phyloP scores from a whole-genome alignment of 2,113 vertebrate genomes.

The Cyanistes caeruleus region DNA sequence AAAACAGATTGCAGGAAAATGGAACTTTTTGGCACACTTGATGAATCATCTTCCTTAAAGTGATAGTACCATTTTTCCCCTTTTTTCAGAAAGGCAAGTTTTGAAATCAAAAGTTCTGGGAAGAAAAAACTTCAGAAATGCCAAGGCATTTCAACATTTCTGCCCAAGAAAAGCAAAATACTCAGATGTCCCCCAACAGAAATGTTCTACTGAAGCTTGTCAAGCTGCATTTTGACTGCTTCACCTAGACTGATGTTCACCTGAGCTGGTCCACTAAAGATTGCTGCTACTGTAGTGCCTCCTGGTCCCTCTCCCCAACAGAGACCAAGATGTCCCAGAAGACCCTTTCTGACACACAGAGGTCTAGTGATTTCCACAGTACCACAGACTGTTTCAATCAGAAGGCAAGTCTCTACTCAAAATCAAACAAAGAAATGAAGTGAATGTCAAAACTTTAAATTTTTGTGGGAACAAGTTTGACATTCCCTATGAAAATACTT shows the following conservation, averaged over 20 bases:
- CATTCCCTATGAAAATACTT: background rate
- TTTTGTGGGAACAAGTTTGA: background rate
- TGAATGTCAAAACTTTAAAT: background rate
- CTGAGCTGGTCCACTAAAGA: background rate
- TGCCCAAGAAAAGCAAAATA: background rate
- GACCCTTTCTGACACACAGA: background rate
- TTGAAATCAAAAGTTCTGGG: background rate
- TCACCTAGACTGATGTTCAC: background rate
- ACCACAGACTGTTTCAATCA: background rate
- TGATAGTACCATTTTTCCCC: background rate
- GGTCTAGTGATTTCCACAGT: background rate
- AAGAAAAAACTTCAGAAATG: background rate
- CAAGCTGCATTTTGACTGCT: background rate
- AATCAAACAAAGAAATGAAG: background rate
- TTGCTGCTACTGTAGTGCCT: background rate
- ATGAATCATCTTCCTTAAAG: background rate
- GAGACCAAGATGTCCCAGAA: background rate
- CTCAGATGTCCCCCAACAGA: background rate
- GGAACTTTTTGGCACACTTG: background rate
- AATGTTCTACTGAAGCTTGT: background rate
- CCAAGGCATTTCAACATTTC: background rate
- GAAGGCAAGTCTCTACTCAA: background rate
- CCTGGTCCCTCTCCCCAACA: background rate
- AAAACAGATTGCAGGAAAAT: background rate
- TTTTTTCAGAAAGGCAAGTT: background rate